A percentile compares a stretch with the other conserved stretches of the same genome.
Conservation (phyloP, 2,797 vertebrate genomes). For the Botia kubotai region DNA sequence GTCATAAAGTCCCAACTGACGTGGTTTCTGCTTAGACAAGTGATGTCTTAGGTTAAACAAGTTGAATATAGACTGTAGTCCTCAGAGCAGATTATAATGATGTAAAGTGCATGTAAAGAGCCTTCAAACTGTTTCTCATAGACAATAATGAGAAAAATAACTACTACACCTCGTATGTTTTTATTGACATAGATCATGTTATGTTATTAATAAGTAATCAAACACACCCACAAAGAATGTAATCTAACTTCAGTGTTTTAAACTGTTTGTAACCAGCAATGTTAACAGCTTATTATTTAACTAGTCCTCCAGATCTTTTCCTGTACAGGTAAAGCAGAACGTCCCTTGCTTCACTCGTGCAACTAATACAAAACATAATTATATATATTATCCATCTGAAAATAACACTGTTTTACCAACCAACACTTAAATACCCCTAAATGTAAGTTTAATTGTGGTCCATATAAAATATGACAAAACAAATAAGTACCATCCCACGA, state of each 20-base stretch:
- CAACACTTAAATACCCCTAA: slow-evolving; percentile 36
- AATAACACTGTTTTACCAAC: slow-evolving; percentile 18
- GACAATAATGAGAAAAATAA: neutral
- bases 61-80: slow-evolving; percentile 55
- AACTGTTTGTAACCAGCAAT: no score
- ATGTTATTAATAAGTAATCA: no score
- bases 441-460: slow-evolving; percentile 56
- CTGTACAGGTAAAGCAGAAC: slow-evolving; percentile 5
- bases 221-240: no score
- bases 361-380: neutral
- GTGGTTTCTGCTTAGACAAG: slow-evolving; percentile 32
- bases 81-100: slow-evolving; percentile 54
- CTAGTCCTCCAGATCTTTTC: neutral
- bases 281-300: neutral
- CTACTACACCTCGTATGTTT: neutral
- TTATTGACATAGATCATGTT: neutral
- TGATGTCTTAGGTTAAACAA: slow-evolving; percentile 54
- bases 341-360: neutral
- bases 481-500: slow-evolving; percentile 52
- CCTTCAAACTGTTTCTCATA: neutral
- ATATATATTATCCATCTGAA: slow-evolving; percentile 23
- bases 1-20: slow-evolving; percentile 42
- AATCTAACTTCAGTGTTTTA: neutral
- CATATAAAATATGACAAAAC: slow-evolving; percentile 58
- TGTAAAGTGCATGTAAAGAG: neutral